These are phyloP conservation scores for Marcusenius ussheri DNA, from an alignment of 2,113 vertebrate genomes.

Conservation along the genomic window DNA sequence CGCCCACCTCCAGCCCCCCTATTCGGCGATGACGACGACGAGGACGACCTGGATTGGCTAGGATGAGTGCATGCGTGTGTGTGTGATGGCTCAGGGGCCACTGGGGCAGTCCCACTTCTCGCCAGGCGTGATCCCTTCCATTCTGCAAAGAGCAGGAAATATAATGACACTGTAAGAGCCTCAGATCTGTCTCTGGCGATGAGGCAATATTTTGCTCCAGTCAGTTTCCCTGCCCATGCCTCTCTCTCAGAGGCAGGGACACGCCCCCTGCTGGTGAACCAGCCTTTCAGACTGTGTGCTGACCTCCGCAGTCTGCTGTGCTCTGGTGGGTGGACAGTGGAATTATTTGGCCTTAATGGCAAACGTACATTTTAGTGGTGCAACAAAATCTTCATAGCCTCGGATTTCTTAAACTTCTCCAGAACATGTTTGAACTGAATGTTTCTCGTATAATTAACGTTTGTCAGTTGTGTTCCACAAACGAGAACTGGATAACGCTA, in stretches of 20 bases:
- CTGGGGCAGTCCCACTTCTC: background rate
- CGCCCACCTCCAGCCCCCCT: conserved; percentile 77
- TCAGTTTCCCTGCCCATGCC: background rate
- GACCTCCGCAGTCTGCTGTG: background rate
- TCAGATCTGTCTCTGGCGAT: background rate
- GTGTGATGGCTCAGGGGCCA: background rate
- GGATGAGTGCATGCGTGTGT: conserved; percentile 47
- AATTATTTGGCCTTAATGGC: background rate
- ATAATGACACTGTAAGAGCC: background rate
- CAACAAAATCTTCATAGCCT: background rate
- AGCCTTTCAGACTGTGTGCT: background rate
- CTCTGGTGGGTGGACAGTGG: background rate
- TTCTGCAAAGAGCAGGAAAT: background rate
- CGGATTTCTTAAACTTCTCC: conserved; percentile 8
- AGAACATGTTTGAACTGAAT: background rate
- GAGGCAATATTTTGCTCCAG: background rate
- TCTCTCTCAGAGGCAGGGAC: background rate
- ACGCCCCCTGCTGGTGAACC: background rate
- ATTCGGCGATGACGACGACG: conserved; percentile 79
- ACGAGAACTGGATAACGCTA: background rate
- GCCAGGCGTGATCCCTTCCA: background rate
- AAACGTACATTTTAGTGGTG: background rate
- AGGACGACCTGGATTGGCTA: conserved; percentile 81
- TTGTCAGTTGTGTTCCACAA: conserved; percentile 13
- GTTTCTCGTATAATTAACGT: conserved; percentile 2